Evolutionary conservation across 2,888 invertebrate genomes (phyloP), one percentile per base, ranked within the genome.

Genomic region (Ophion ellenae): DNA sequence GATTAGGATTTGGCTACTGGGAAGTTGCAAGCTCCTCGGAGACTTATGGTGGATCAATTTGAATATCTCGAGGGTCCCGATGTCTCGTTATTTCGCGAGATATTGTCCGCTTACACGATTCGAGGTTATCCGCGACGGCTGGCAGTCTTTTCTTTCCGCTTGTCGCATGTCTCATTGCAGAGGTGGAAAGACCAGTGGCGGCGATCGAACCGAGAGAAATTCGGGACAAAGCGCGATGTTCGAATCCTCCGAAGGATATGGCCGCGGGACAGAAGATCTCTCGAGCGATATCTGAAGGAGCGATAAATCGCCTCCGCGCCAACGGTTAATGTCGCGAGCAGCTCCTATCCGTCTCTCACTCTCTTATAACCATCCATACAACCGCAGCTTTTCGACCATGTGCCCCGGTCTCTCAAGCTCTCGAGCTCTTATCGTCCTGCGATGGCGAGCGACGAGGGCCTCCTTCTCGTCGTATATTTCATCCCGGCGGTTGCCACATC

Each of bases 291-390:
- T 92, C 90, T 86, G 83, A 90, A 90, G 89, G 84, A 87, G 90
- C 91, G 86, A 93, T 93, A 94, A 94, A 94, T 93, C 92, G 90
- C 79, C 86, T 87, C 77, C 86, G 87, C 87, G 76, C 87, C 90
- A 89, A 75, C 90, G 90, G 90, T 94, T 93, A 94, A 93, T 89
- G 94, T 92, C 93, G 90, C 86, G 89, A 85, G 90, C 94, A 93
- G 92, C 88, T 89, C 88, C 53, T 11, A 89, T 87, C 88, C 89
- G 84, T 88, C 88, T 77, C 69, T 76, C 83, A 71, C 63, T 82
- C 87, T 81, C 70, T 77, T 69, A 66, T 64, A 78, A 53, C 91
- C 79, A 89, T 81, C 32, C 47, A 47, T 53, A n/a, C 66, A 32
- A 63, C 61, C 67, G 69, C 67, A 79, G 81, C 70, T 61, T 67